Base-by-base conservation (phyloP, 2,888 invertebrate species). In the Agapostemon virescens region DNA sequence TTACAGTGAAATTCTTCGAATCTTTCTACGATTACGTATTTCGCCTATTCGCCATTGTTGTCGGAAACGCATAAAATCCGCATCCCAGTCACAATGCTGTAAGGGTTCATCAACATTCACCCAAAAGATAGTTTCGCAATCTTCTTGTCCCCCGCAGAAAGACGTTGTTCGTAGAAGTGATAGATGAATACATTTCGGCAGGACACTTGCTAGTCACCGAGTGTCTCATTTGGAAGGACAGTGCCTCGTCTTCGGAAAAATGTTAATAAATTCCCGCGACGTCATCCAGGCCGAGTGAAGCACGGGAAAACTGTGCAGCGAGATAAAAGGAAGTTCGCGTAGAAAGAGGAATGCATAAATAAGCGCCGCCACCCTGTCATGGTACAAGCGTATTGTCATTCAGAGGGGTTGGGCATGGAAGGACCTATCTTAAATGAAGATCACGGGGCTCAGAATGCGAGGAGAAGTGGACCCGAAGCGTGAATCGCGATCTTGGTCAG, bases 401-500 rank as follows among this genome's bases (percentile, higher is more conserved):
- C 40, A 66, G 68, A 67, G n/a, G 69, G 26, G 49, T 55, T 36
- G 40, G 13, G 26, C 58, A 38, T 15, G 58, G 66, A 17, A 5
- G 40, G 63, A 36, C 33, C 36, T 49, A 74, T 74, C 63, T 45
- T 36, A 63, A 63, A 69, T 49, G 64, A 64, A 64, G 38, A 69
- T 64, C 63, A 40, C 26, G 36, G 64, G 4, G 20, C 49, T 63
- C 30, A 26, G 49, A 26, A 69, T 52, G 63, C 63, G n/a, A 36
- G 20, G 63, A 38, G 49, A 49, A 49, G 61, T 6, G 23, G 26
- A n/a, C 23, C 20, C 11, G 26, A 26, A 17, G n/a, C 6, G 45
- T 68, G 68, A 68, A 71, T 74, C 55, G 55, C 26, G 55, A 74
- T 70, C 49, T 75, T 71, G 70, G 79, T 71, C 75, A 75, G 75